A percentile compares a stretch with the other conserved stretches of the same genome.
These are phyloP conservation scores for Saturnia pavonia DNA, from an alignment of 2,888 invertebrate genomes.

Conservation along the genomic window DNA sequence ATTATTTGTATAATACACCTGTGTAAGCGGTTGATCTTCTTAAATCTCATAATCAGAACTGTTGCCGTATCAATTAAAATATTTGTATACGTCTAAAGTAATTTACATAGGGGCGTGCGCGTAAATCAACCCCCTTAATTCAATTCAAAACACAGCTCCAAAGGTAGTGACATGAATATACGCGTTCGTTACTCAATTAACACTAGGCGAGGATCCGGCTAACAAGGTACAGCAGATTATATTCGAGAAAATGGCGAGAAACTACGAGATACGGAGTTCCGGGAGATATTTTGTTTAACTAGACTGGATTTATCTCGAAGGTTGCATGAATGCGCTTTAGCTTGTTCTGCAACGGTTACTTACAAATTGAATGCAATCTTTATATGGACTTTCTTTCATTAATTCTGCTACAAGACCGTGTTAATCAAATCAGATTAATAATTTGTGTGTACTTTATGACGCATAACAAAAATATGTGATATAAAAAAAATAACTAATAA, in stretches of 20 bases:
- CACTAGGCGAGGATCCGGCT: slow-evolving; percentile 52
- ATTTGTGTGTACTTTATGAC: neutral
- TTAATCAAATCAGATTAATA: neutral
- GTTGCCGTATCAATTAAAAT: slow-evolving; percentile 23
- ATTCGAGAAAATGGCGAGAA: slow-evolving; percentile 40
- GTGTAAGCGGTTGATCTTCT: neutral
- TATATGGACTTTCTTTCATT: slow-evolving; percentile 5
- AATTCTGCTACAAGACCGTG: neutral
- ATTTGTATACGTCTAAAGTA: slow-evolving; percentile 21
- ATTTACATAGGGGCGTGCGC: slow-evolving; percentile 20
- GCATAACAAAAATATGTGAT: no score
- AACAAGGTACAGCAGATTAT: slow-evolving; percentile 51
- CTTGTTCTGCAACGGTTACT: slow-evolving; percentile 7
- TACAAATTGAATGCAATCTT: slow-evolving; percentile 11
- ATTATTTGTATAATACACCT: slow-evolving; percentile 13
- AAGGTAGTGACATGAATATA: slow-evolving; percentile 41
- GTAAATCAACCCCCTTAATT: slow-evolving; percentile 24
- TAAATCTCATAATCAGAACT: slow-evolving; percentile 10
- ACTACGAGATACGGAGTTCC: slow-evolving; percentile 39
- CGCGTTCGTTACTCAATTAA: slow-evolving; percentile 62
- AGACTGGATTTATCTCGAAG: slow-evolving; percentile 62
- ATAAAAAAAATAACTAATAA: no score
- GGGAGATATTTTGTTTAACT: slow-evolving; percentile 43
- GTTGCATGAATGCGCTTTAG: slow-evolving; percentile 51
- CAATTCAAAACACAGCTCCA: slow-evolving; percentile 22